Evolutionary conservation across 2,113 vertebrate species (phyloP).

Genomic region (Cololabis saira): DNA sequence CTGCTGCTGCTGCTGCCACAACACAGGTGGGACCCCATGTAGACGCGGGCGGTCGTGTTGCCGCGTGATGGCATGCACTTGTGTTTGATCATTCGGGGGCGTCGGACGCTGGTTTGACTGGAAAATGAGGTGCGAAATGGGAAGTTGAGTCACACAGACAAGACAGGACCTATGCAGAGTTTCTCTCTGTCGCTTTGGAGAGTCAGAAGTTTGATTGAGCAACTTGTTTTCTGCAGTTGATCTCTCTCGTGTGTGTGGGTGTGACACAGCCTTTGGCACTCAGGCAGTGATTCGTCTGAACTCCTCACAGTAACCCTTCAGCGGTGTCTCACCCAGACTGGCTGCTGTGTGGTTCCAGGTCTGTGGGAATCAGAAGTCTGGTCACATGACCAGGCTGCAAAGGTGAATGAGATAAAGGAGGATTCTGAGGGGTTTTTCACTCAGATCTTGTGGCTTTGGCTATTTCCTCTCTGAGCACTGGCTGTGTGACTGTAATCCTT

Average conservation of each 20-base stretch:
- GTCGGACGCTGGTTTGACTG: slow-evolving; percentile 32
- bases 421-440: too few relatives aligned
- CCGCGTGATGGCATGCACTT: background rate
- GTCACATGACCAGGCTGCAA: background rate
- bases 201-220: slow-evolving; percentile 43
- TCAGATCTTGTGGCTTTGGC: too few relatives aligned
- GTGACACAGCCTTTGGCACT: background rate
- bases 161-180: slow-evolving; percentile 13
- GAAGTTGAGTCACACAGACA: slow-evolving; percentile 16
- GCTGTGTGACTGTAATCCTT: too few relatives aligned
- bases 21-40: slow-evolving; percentile 54
- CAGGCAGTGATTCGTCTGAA: background rate
- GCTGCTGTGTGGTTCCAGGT: background rate
- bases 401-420: too few relatives aligned
- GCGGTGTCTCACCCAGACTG: background rate
- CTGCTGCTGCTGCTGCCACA: slow-evolving; percentile 65
- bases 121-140: slow-evolving; percentile 18
- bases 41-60: background rate
- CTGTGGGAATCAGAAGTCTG: background rate
- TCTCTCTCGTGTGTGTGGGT: background rate
- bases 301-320: background rate
- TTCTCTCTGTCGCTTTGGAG: background rate
- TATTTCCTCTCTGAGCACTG: too few relatives aligned
- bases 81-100: background rate
- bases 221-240: slow-evolving; percentile 25